Percentiles rank a stretch among this genome's conserved stretches.
Evolutionary conservation across 2,888 invertebrate species (phyloP).

Genomic region (Hydriomena furcata): DNA sequence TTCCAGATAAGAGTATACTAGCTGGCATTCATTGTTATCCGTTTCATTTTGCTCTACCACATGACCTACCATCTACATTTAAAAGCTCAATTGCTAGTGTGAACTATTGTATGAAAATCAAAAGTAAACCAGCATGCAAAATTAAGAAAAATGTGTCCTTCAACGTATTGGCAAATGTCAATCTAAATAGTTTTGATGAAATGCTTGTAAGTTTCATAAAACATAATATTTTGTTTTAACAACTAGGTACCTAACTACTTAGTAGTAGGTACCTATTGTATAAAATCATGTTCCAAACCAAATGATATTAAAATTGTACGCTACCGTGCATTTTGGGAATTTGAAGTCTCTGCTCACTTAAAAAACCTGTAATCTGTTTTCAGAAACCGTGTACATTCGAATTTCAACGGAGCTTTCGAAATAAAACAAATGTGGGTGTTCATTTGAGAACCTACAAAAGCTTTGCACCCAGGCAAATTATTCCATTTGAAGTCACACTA

Average conservation of each 20-base stretch:
- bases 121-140: conserved; percentile 53
- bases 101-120: conserved; percentile 59
- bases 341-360: too few relatives aligned
- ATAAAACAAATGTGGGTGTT: conserved; percentile 48
- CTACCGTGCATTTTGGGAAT: too few relatives aligned
- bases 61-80: conserved; percentile 65
- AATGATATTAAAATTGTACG: too few relatives aligned
- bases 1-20: conserved; percentile 53
- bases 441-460: conserved; percentile 61
- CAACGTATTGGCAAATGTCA: conserved; percentile 55
- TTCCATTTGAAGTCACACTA: conserved; percentile 61
- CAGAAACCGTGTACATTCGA: conserved; percentile 58
- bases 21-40: conserved; percentile 60
- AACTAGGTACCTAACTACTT: not conserved
- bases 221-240: too few relatives aligned
- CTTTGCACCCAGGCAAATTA: conserved; percentile 58
- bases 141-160: conserved; percentile 52
- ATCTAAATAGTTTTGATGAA: conserved; percentile 42
- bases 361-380: conserved; percentile 26
- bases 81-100: conserved; percentile 64
- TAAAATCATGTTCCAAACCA: too few relatives aligned
- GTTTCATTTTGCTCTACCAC: conserved; percentile 66
- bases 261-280: too few relatives aligned
- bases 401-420: conserved; percentile 54
- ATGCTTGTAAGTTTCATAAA: conserved; percentile 27